These are phyloP conservation scores for Hemaris fuciformis DNA, from an alignment of 2,888 invertebrate species.

Conservation along the genomic window DNA sequence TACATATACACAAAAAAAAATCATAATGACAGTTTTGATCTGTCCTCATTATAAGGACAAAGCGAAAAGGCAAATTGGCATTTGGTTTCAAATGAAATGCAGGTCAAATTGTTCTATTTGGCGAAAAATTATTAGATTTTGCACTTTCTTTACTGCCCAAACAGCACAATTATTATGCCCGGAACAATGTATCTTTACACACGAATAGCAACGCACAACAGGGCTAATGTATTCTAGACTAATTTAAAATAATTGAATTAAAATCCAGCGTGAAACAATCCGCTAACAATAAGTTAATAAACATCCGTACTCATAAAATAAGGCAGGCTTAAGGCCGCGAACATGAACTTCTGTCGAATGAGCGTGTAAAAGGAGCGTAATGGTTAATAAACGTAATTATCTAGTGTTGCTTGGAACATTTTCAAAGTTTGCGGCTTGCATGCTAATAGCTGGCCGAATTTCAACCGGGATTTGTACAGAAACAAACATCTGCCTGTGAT, in stretches of 20 bases:
- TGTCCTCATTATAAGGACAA: too few species aligned
- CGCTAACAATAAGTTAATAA: conserved; percentile 46
- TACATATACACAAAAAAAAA: too few species aligned
- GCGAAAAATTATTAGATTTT: too few species aligned
- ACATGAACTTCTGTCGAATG: conserved; percentile 40
- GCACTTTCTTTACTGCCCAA: too few species aligned
- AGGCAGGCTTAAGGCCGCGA: conserved; percentile 43
- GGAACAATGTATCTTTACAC: too few species aligned
- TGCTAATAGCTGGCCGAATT: conserved; percentile 14
- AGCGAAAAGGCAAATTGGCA: too few species aligned
- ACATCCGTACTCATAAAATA: conserved; percentile 54
- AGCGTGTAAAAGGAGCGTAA: conserved; percentile 35
- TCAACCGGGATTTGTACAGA: neutral
- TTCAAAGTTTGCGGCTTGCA: conserved; percentile 23
- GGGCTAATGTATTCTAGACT: too few species aligned
- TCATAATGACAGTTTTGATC: too few species aligned
- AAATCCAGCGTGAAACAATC: conserved; percentile 36
- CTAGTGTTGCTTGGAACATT: conserved; percentile 26
- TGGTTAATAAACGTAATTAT: conserved; percentile 42
- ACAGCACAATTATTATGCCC: too few species aligned
- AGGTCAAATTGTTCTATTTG: too few species aligned
- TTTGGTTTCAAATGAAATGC: too few species aligned
- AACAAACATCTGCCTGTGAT: neutral
- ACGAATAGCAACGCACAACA: too few species aligned
- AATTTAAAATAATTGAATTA: conserved; percentile 21